phyloP scores from a whole-genome alignment of 92 coral and sea anemone genomes.

The Palythoa heliodiscus region DNA sequence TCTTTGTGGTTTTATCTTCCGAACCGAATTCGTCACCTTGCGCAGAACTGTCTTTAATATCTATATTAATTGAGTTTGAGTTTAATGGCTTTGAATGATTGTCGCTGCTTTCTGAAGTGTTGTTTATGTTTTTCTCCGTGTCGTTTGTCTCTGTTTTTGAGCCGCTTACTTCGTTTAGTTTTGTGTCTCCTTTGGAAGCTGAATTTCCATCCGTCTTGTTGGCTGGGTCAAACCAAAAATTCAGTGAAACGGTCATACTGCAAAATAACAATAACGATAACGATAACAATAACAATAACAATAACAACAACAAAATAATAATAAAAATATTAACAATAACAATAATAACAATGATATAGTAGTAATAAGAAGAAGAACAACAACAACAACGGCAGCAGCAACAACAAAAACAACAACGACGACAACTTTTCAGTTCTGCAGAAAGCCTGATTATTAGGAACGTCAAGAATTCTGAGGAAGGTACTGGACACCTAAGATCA shows the following conservation, averaged over 20 bases:
- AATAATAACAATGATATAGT: no score
- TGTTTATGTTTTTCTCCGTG: not conserved
- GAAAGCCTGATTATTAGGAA: no score
- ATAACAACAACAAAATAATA: not conserved
- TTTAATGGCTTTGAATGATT: not conserved
- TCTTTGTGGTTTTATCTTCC: not conserved
- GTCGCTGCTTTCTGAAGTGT: not conserved
- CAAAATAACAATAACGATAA: not conserved
- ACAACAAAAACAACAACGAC: no score
- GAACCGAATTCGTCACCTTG: not conserved
- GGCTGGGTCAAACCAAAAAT: conserved; percentile 91
- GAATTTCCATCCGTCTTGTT: conserved; percentile 30
- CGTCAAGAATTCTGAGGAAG: no score
- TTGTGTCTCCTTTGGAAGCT: not conserved
- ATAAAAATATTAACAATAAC: no score
- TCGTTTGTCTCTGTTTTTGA: not conserved
- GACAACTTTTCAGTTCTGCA: no score
- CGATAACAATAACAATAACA: not conserved
- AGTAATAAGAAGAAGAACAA: no score
- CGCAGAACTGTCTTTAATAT: not conserved
- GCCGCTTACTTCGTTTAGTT: not conserved
- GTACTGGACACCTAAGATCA: no score
- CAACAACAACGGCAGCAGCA: no score
- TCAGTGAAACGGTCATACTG: conserved; percentile 92
- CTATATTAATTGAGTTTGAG: not conserved